Percentiles rank a stretch among this genome's conserved stretches.
Evolutionary conservation across 2,888 invertebrate species (phyloP).

Genomic region (Dexiosoma caninum): DNA sequence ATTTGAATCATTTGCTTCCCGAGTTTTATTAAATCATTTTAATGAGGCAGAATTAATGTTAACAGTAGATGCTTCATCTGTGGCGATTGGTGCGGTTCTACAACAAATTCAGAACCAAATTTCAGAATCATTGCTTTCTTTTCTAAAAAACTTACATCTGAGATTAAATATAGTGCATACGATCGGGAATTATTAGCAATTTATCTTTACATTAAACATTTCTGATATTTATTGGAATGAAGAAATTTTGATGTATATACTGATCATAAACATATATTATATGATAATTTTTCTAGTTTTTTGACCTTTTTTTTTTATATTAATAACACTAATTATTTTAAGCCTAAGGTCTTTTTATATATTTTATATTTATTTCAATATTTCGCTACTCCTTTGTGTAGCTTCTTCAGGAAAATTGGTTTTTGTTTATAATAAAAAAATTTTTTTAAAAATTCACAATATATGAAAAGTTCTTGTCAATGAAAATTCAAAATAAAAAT

Average conservation of each 20-base stretch:
- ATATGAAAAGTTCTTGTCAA: too few relatives aligned
- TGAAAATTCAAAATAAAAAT: too few relatives aligned
- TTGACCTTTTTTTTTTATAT: too few relatives aligned
- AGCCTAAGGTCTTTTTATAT: too few relatives aligned
- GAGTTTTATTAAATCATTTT: slow-evolving; percentile 10
- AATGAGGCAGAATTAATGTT: neutral
- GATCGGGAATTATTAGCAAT: neutral
- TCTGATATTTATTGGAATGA: neutral
- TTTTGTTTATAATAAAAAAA: too few relatives aligned
- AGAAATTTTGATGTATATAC: neutral
- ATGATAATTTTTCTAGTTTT: too few relatives aligned
- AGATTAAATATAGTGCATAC: neutral
- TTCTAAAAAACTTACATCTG: neutral
- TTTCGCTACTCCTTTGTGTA: too few relatives aligned
- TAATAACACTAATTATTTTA: too few relatives aligned
- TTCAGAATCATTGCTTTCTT: neutral
- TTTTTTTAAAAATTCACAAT: too few relatives aligned
- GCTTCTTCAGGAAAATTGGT: too few relatives aligned
- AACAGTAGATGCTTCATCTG: neutral
- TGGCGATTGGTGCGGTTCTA: neutral
- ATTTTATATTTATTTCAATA: too few relatives aligned
- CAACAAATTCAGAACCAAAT: neutral
- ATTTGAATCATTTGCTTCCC: neutral
- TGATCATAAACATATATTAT: slow-evolving; percentile 4
- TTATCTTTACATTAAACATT: neutral